phyloP scores from a whole-genome alignment of 1,140 invertebrate genomes.

The Ptiloglossa arizonensis region DNA sequence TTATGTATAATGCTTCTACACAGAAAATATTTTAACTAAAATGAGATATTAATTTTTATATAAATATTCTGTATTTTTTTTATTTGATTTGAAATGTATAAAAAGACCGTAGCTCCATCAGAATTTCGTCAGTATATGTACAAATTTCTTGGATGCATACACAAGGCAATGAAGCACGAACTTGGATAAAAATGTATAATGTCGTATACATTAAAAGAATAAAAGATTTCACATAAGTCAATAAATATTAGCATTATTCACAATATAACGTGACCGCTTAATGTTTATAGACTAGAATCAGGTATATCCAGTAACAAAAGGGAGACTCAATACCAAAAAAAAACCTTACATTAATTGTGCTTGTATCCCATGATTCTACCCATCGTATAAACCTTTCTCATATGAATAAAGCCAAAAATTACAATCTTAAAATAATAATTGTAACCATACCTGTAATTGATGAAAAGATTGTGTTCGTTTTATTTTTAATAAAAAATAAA shows the following conservation, averaged over 20 bases:
- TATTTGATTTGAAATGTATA: conserved; percentile 36
- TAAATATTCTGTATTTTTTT: background rate
- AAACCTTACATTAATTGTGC: conserved; percentile 65
- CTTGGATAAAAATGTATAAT: conserved; percentile 24
- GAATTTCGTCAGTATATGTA: conserved; percentile 32
- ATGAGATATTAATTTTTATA: background rate
- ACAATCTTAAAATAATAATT: conserved; percentile 86
- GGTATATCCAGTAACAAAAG: conserved; percentile 56
- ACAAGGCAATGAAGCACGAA: conserved; percentile 32
- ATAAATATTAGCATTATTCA: conserved; percentile 57
- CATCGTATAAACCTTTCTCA: conserved; percentile 51
- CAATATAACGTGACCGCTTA: conserved; percentile 39
- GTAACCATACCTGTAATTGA: conserved; percentile 84
- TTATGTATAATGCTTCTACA: conserved; percentile 43
- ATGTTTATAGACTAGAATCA: conserved; percentile 64
- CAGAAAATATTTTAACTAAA: conserved; percentile 40
- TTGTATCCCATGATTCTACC: conserved; percentile 48
- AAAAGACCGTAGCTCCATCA: conserved; percentile 21
- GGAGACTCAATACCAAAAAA: conserved; percentile 40
- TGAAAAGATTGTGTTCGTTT: conserved; percentile 10
- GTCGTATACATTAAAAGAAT: conserved; percentile 35
- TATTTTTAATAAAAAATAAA: background rate
- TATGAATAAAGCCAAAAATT: conserved; percentile 61
- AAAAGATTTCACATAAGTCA: conserved; percentile 44
- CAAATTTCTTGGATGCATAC: conserved; percentile 32